Evolutionary conservation across 2,888 invertebrate genomes (phyloP).

Genomic region (Mesoligia furuncula): DNA sequence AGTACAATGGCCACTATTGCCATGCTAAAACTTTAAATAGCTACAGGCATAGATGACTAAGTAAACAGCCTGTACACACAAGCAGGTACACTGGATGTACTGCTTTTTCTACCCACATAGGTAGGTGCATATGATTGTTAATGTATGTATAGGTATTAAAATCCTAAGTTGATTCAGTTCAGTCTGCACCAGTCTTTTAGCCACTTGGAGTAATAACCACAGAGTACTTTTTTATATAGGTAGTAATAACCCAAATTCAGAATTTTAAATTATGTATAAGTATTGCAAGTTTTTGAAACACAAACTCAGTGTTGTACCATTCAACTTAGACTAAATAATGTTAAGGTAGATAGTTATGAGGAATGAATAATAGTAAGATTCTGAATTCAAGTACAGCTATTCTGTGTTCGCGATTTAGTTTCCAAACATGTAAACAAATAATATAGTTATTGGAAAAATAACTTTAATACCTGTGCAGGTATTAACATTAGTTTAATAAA

Average conservation of each 20-base stretch:
- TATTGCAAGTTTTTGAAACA: background rate
- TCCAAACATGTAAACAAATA: no score
- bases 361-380: background rate
- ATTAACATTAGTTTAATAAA: no score
- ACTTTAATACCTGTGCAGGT: no score
- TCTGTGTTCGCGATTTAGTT: background rate
- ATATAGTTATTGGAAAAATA: no score
- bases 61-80: background rate
- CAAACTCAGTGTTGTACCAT: background rate
- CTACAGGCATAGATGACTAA: background rate
- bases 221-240: no score
- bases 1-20: background rate
- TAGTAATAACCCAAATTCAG: background rate
- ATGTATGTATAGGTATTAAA: background rate
- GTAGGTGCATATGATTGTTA: background rate
- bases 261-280: background rate
- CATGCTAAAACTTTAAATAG: background rate
- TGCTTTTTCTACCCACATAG: constrained; percentile 13
- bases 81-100: constrained; percentile 16
- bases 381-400: constrained; percentile 14
- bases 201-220: background rate
- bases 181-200: background rate
- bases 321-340: background rate
- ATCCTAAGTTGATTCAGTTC: background rate
- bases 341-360: background rate